A percentile compares a stretch with the other conserved stretches of the same genome.
phyloP scores from a whole-genome alignment of 2,797 vertebrate species.

The Oryzias dopingdopingensis region DNA sequence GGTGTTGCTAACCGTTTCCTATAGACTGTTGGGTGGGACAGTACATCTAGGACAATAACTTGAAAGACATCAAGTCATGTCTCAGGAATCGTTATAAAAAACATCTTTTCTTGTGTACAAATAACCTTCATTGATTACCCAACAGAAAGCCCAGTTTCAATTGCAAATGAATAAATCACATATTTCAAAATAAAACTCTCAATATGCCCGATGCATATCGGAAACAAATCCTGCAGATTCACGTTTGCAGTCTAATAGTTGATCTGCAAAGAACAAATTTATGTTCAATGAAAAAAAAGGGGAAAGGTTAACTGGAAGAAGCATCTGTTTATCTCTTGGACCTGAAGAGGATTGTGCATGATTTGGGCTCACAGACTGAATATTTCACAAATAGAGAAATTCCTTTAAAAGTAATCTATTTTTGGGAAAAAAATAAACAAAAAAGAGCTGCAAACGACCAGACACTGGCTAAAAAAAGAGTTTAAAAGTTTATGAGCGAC shows the following conservation, averaged over 20 bases:
- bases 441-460: too few species aligned
- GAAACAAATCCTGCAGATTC: background rate
- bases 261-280: too few species aligned
- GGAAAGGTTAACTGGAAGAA: background rate
- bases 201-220: background rate
- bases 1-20: too few species aligned
- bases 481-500: too few species aligned
- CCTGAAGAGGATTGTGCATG: background rate
- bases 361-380: background rate
- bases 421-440: background rate
- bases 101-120: background rate
- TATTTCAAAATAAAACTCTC: background rate
- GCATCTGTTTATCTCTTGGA: background rate
- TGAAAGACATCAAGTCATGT: too few species aligned
- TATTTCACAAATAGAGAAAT: too few species aligned
- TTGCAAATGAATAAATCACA: background rate
- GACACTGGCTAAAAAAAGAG: too few species aligned
- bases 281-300: background rate
- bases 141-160: background rate
- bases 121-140: background rate
- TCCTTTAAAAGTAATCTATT: background rate
- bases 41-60: too few species aligned
- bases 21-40: too few species aligned
- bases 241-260: too few species aligned
- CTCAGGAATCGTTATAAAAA: too few species aligned